Percentiles rank a stretch among this genome's conserved stretches.
phyloP scores from a whole-genome alignment of 2,113 vertebrate species.

The Tetrao urogallus region DNA sequence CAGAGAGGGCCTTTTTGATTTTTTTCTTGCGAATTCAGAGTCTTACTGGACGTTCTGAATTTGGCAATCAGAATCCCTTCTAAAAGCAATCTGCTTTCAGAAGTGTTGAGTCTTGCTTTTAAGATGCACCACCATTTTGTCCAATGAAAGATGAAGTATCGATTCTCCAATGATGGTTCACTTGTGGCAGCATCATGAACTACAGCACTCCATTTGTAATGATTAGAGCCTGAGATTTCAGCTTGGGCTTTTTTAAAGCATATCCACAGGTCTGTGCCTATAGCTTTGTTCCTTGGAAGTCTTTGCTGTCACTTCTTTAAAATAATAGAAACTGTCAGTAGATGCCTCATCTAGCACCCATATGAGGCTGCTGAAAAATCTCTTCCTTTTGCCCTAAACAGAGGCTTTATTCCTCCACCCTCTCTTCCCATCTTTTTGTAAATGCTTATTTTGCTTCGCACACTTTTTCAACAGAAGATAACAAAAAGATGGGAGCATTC shows the following conservation, averaged over 20 bases:
- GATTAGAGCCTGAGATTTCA: not conserved
- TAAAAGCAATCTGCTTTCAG: not conserved
- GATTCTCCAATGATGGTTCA: not conserved
- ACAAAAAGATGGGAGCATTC: not conserved
- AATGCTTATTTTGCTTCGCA: not conserved
- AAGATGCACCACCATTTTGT: not conserved
- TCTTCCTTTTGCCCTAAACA: not conserved
- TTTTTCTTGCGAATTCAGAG: not conserved
- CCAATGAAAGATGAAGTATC: not conserved
- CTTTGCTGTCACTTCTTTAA: slow-evolving; percentile 18
- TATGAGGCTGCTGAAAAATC: not conserved
- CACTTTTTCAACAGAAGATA: not conserved
- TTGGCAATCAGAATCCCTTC: not conserved
- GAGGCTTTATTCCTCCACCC: not conserved
- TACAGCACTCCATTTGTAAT: rapidly evolving
- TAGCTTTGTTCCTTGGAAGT: slow-evolving; percentile 7
- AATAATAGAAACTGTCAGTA: not conserved
- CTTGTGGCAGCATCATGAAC: not conserved
- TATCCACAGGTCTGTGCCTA: not conserved
- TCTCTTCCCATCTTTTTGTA: not conserved
- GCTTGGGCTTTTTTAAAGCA: not conserved
- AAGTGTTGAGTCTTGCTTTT: not conserved
- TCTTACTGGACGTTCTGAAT: not conserved
- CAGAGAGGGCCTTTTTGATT: not conserved
- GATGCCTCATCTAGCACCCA: not conserved